These are phyloP conservation scores for Lagodon rhomboides DNA, from an alignment of 2,797 vertebrate genomes.

Conservation along the genomic window DNA sequence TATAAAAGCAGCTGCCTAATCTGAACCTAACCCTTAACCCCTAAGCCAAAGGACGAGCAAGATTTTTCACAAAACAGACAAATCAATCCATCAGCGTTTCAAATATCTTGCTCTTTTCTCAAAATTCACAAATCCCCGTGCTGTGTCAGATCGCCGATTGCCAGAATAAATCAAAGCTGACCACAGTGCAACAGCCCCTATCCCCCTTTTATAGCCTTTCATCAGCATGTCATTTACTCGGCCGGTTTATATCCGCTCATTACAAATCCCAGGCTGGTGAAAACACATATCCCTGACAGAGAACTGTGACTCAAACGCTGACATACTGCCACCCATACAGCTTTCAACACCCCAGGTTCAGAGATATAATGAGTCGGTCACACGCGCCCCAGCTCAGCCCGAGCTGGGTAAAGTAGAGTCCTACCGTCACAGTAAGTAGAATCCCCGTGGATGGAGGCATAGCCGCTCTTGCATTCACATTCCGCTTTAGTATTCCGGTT, in stretches of 20 bases:
- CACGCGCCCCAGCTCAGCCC: background rate
- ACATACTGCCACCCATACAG: conserved; percentile 2
- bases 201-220: background rate
- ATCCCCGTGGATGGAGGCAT: conserved; percentile 91
- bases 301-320: conserved; percentile 6
- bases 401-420: conserved; percentile 29
- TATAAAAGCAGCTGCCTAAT: background rate
- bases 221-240: conserved; percentile 10
- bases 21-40: background rate
- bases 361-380: conserved; percentile 12
- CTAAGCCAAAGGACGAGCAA: no score
- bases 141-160: background rate
- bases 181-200: background rate
- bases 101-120: background rate
- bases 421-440: conserved; percentile 95
- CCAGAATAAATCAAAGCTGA: background rate
- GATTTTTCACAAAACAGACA: background rate
- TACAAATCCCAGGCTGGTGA: conserved; percentile 7
- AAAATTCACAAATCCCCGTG: background rate
- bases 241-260: conserved; percentile 10
- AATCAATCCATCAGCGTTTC: no score
- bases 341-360: conserved; percentile 6
- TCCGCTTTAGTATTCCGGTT: conserved; percentile 94
- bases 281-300: background rate
- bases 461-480: conserved; percentile 94